Evolutionary conservation across 2,888 invertebrate genomes (phyloP), one percentile per base, ranked within the genome.

Genomic region (Epinotia nisella): DNA sequence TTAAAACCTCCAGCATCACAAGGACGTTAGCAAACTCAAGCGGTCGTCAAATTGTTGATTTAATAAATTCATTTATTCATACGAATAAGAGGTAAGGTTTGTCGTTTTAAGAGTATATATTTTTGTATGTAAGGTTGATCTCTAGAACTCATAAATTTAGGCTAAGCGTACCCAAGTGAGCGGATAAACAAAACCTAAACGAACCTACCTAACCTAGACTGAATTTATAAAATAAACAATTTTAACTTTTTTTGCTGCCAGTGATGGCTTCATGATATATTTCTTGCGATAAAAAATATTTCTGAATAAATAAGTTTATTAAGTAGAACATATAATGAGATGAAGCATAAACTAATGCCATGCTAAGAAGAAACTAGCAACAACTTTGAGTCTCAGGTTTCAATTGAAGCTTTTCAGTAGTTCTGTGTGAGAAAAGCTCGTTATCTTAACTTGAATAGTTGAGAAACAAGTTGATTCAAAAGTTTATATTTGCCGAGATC

Each of bases 321-420:
- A 49, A 49, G 5, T n/a, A n/a, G 15, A 5, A n/a, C 7, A 49
- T 7, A 49, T 15, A 45, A 45, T 0, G 3, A 49, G n/a, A 49
- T 49, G n/a, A 5, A 49, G 49, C n/a, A n/a, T 49, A 49, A 49
- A 49, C 5, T n/a, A 0, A 49, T 49, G 49, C n/a, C 7, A 49
- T 7, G 49, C n/a, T 49, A 15, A 3, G 49, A n/a, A 49, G 1
- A 49, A 49, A 49, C 49, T 49, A 49, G 7, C 49, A 49, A n/a
- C 7, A 49, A 49, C 49, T 49, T 49, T 49, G 49, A 49, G n/a
- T n/a, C n/a, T 49, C 49, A n/a, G 49, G 49, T 49, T 49, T 49
- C n/a, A 1, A n/a, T 49, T 49, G 45, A n/a, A 49, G 15, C 49
- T 49, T n/a, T 49, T 7, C 49, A 13, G 49, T 49, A n/a, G 49